Conservation (phyloP, 2,113 vertebrate genomes). For the Aegotheles bennettii region DNA sequence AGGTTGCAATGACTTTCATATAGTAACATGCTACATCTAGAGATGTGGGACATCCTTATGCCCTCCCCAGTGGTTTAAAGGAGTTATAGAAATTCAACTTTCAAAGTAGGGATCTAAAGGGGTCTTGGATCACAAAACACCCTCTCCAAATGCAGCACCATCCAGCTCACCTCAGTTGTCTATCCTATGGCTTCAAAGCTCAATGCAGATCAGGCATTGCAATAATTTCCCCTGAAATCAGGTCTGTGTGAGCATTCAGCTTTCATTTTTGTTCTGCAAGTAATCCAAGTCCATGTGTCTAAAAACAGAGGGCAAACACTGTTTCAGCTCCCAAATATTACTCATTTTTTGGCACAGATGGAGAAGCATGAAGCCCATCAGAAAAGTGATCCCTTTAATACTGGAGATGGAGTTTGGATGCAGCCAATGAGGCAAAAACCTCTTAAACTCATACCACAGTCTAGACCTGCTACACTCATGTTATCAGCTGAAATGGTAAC, state of each 20-base stretch:
- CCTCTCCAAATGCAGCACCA: neutral
- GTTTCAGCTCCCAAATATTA: neutral
- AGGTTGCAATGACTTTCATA: neutral
- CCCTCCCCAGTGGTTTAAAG: rapidly evolving
- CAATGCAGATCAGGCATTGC: rapidly evolving
- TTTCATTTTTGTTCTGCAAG: neutral
- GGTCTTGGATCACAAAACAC: neutral
- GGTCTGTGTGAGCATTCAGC: neutral
- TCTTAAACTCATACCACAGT: neutral
- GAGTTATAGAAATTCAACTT: neutral
- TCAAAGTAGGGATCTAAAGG: neutral
- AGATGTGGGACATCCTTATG: neutral
- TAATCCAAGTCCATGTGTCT: neutral
- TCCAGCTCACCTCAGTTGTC: neutral
- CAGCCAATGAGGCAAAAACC: neutral
- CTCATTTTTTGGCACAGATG: neutral
- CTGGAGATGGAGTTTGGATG: neutral
- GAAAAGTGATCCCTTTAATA: neutral
- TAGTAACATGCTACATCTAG: rapidly evolving
- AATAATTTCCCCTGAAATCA: neutral
- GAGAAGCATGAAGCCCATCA: neutral
- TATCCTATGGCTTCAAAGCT: rapidly evolving
- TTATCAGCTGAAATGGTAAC: neutral
- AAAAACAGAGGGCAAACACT: neutral
- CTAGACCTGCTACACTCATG: neutral